Evolutionary conservation across 2,797 vertebrate species (phyloP).

Genomic region (Denticeps clupeoides): DNA sequence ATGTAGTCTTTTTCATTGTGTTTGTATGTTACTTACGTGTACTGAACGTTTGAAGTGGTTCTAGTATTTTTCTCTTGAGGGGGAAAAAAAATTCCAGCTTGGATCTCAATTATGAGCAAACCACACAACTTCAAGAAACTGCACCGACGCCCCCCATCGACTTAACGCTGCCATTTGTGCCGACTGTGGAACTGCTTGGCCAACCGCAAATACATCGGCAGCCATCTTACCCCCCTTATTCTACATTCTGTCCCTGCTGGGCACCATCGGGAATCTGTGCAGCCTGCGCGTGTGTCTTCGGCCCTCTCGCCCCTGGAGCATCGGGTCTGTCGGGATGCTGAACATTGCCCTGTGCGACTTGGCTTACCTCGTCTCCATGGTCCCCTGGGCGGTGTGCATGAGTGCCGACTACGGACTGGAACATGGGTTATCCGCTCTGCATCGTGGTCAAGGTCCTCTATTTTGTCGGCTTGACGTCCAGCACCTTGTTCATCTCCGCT

Average conservation of each 20-base stretch:
- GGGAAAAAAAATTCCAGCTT: too few species aligned
- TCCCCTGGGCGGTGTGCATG: conserved; percentile 23
- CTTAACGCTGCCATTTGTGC: conserved; percentile 23
- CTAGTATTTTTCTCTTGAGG: too few species aligned
- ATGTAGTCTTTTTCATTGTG: too few species aligned
- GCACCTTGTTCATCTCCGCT: conserved; percentile 33
- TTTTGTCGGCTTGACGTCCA: conserved; percentile 29
- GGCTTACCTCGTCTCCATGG: conserved; percentile 22
- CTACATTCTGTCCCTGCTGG: conserved; percentile 20
- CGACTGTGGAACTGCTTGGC: conserved; percentile 17
- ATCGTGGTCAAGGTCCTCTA: conserved; percentile 20
- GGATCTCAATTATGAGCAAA: too few species aligned
- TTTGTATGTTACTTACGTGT: too few species aligned
- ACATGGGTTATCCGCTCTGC: conserved; percentile 17
- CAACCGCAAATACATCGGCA: conserved; percentile 10
- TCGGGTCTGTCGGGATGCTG: conserved; percentile 30
- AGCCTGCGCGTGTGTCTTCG: conserved; percentile 25
- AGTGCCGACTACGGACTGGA: conserved; percentile 25
- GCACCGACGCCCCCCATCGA: conserved; percentile 4
- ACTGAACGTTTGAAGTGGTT: too few species aligned
- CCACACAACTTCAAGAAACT: too few species aligned
- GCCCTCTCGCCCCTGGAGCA: conserved; percentile 25
- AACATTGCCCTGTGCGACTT: conserved; percentile 31
- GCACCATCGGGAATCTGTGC: conserved; percentile 25
- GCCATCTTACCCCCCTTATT: conserved; percentile 19